Percentiles rank a stretch among this genome's conserved stretches.
Conservation (phyloP, 2,113 vertebrate genomes). For the Pseudopipra pipra region DNA sequence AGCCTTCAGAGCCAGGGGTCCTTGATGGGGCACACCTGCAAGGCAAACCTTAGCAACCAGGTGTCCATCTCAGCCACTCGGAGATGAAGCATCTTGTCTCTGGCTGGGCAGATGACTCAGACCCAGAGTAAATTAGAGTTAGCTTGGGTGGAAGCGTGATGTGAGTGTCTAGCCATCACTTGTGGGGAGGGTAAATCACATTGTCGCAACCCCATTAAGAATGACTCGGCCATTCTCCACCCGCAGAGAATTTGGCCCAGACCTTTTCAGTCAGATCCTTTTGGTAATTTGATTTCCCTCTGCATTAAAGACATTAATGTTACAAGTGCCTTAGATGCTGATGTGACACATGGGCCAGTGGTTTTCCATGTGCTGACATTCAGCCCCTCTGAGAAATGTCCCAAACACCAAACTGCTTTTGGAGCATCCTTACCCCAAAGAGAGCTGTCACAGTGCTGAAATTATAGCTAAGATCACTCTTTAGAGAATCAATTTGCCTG, state of each 20-base stretch:
- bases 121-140: constrained; percentile 27
- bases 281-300: not conserved
- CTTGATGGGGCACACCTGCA: constrained; percentile 35
- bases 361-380: not conserved
- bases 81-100: not conserved
- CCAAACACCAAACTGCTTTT: not conserved
- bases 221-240: not conserved
- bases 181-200: constrained; percentile 14
- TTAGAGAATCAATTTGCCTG: constrained; percentile 39
- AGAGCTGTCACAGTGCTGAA: not conserved
- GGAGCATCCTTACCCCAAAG: not conserved
- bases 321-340: not conserved
- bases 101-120: constrained; percentile 44
- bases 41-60: constrained; percentile 5
- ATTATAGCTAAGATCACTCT: constrained; percentile 16
- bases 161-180: constrained; percentile 35
- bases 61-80: not conserved
- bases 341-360: not conserved
- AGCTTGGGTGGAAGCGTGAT: constrained; percentile 41
- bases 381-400: not conserved
- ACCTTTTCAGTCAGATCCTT: constrained; percentile 13
- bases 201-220: constrained; percentile 11
- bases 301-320: not conserved
- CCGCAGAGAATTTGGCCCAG: not conserved
- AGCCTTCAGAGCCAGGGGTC: not conserved